Evolutionary conservation across 2,797 vertebrate genomes (phyloP), one percentile per base, ranked within the genome.

Genomic region (Crocidura indochinensis): DNA sequence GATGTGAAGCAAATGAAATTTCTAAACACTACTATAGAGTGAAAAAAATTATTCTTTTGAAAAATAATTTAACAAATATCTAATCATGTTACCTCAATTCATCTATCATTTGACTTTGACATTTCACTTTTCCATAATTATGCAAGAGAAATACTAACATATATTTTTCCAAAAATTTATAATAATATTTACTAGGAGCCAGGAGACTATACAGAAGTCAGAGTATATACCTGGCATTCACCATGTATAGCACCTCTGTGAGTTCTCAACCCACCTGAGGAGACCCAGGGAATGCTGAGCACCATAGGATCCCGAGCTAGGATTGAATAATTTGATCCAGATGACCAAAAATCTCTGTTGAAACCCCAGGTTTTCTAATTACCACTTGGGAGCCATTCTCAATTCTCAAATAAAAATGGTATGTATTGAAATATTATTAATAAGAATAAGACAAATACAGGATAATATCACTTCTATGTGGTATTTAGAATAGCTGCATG

Each of bases 141-240:
- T 44, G 29, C 5, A 46, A 86, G 31, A 81, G 26, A 94, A 91
- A 85, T 24, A 10, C 79, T 69, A 95, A 14, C 4, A 27, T 64
- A 91, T 31, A 78, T 8, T 4, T 4, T 69, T 26, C 46, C 53
- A 84, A 51, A 26, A 82, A 44, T 77, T 27, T 56, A 24, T 38
- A 31, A 71, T 8, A 75, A 51, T 65, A 83, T 77, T 92, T 29
- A 60, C 19, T 17, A 60, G 3, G 56, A 8, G 56, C 56, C 15
- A 6, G 19, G 17, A 60, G 56, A 60, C 6, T 19, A 20, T 20
- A 60, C 56, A 60, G 56, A 17, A 60, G 14, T 60, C 22, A 60
- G 56, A 20, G 19, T 20, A 60, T 20, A 60, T 60, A 60, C 6
- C 22, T 60, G 56, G 19, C 19, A 20, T 60, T 17, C 56, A 60